Evolutionary conservation across 2,113 vertebrate genomes (phyloP).

Genomic region (Corythoichthys intestinalis): DNA sequence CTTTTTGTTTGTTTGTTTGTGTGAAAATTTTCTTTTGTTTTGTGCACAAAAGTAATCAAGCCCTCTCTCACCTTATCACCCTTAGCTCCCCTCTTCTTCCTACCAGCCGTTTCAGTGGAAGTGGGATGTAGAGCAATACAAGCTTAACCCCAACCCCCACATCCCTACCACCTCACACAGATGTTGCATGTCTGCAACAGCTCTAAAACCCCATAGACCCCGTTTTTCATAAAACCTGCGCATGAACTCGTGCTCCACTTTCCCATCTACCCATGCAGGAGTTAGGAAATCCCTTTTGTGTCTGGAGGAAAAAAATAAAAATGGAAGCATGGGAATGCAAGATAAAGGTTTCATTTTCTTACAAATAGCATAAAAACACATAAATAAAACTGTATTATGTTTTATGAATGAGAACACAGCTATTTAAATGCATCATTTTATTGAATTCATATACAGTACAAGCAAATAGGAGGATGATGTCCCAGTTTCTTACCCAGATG

Average conservation of each 20-base stretch:
- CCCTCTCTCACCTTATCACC: slow-evolving; percentile 8
- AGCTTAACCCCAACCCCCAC: slow-evolving; percentile 53
- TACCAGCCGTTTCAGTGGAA: slow-evolving; percentile 24
- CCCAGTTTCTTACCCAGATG: slow-evolving; percentile 33
- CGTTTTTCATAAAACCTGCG: slow-evolving; percentile 17
- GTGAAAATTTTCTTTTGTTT: slow-evolving; percentile 45
- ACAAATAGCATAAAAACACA: slow-evolving; percentile 28
- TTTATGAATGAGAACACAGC: slow-evolving; percentile 7
- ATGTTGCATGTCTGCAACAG: slow-evolving; percentile 15
- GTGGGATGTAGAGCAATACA: slow-evolving; percentile 58
- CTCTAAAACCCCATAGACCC: slow-evolving; percentile 28
- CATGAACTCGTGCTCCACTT: slow-evolving; percentile 56
- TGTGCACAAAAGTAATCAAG: slow-evolving; percentile 37
- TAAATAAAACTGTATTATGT: slow-evolving; percentile 18
- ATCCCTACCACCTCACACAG: slow-evolving; percentile 6
- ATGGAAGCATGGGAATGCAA: not conserved
- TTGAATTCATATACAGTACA: not conserved
- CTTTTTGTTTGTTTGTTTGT: slow-evolving; percentile 35
- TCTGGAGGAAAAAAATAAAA: slow-evolving; percentile 22
- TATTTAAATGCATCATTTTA: slow-evolving; percentile 12
- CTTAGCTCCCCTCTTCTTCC: slow-evolving; percentile 4
- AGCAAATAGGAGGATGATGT: slow-evolving; percentile 1
- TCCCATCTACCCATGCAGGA: slow-evolving; percentile 29
- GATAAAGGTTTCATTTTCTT: not conserved
- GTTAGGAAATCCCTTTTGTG: slow-evolving; percentile 52